phyloP scores from a whole-genome alignment of 2,888 invertebrate genomes.

The Erpobdella octoculata region DNA sequence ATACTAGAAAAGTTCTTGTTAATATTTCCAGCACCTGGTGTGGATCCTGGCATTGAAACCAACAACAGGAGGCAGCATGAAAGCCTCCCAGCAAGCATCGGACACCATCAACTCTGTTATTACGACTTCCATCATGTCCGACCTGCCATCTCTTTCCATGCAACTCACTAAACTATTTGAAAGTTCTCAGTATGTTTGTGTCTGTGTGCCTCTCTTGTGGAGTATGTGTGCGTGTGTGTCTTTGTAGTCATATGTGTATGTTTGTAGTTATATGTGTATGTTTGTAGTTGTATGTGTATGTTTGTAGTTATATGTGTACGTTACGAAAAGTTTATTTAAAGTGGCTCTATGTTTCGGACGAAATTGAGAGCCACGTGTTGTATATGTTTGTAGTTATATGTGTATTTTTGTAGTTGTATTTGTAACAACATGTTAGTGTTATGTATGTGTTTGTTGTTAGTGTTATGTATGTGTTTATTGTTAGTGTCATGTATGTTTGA shows the following conservation, averaged over 20 bases:
- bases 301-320: no score
- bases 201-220: neutral
- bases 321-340: no score
- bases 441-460: neutral
- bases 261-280: neutral
- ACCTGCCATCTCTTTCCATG: slow-evolving; percentile 68
- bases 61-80: slow-evolving; percentile 83
- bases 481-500: slow-evolving; percentile 6
- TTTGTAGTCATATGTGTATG: slow-evolving; percentile 15
- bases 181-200: slow-evolving; percentile 64
- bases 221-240: neutral
- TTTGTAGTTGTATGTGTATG: no score
- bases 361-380: no score
- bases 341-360: no score
- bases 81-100: slow-evolving; percentile 57
- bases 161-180: slow-evolving; percentile 80
- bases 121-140: slow-evolving; percentile 91
- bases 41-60: slow-evolving; percentile 95
- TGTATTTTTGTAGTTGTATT: neutral
- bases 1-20: slow-evolving; percentile 12
- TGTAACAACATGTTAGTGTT: slow-evolving; percentile 56
- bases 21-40: slow-evolving; percentile 58
- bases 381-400: neutral
- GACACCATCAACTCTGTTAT: slow-evolving; percentile 58
- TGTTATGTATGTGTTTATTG: neutral